Conservation (phyloP, 2,888 invertebrate species). For the Thecocarcelia acutangulata region DNA sequence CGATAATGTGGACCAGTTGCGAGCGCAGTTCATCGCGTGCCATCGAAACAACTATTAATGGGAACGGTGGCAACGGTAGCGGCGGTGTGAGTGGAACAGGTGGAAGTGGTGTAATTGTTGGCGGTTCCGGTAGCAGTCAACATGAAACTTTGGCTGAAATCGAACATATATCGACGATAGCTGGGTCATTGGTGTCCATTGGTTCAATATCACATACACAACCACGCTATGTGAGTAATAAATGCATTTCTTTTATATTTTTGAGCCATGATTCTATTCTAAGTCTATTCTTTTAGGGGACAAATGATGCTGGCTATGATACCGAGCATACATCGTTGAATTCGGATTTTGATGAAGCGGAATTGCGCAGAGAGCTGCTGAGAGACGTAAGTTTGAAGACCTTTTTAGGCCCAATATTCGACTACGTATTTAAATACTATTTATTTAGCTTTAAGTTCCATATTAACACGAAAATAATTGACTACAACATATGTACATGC, state of each 20-base stretch:
- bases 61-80: constrained; percentile 32
- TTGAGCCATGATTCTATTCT: background rate
- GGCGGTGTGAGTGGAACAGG: background rate
- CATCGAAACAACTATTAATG: constrained; percentile 76
- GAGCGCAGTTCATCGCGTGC: constrained; percentile 79
- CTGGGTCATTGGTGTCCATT: constrained; percentile 85
- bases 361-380: constrained; percentile 88
- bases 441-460: too few species aligned
- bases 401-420: background rate
- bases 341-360: constrained; percentile 90
- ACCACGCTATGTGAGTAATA: constrained; percentile 76
- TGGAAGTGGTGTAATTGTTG: constrained; percentile 17
- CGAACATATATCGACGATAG: constrained; percentile 87
- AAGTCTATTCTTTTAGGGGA: constrained; percentile 74
- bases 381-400: constrained; percentile 86
- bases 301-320: constrained; percentile 86
- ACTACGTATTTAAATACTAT: too few species aligned
- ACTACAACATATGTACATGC: too few species aligned
- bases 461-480: too few species aligned
- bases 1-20: constrained; percentile 72
- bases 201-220: constrained; percentile 84
- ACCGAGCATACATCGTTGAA: constrained; percentile 91
- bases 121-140: constrained; percentile 77
- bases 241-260: background rate
- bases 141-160: constrained; percentile 86